phyloP scores from a whole-genome alignment of 2,797 vertebrate genomes.

The Falco biarmicus region DNA sequence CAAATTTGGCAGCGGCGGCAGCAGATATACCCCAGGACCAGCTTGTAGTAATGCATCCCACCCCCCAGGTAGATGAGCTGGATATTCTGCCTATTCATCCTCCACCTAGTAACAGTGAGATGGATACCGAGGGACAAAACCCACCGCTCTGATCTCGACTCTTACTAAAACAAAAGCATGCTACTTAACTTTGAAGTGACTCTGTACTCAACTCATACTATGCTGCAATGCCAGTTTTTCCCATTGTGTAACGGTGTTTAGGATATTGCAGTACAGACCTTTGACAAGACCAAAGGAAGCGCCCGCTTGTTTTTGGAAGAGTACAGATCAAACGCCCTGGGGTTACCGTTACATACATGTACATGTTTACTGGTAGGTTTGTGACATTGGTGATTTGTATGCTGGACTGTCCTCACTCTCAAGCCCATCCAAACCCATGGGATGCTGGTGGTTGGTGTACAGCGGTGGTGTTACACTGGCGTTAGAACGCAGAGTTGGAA shows the following conservation, averaged over 20 bases:
- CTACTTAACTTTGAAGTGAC: slow-evolving; percentile 53
- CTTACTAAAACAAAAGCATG: slow-evolving; percentile 68
- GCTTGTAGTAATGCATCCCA: slow-evolving; percentile 92
- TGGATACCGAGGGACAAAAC: slow-evolving; percentile 90
- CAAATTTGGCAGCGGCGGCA: slow-evolving; percentile 91
- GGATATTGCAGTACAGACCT: slow-evolving; percentile 72
- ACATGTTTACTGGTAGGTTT: slow-evolving; percentile 78
- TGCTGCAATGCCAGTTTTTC: slow-evolving; percentile 70
- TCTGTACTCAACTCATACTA: slow-evolving; percentile 62
- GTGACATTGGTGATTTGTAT: slow-evolving; percentile 77
- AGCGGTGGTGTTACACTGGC: slow-evolving; percentile 35
- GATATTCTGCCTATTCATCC: slow-evolving; percentile 92
- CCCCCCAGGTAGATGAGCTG: slow-evolving; percentile 95
- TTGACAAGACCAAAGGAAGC: slow-evolving; percentile 64
- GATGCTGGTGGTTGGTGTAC: slow-evolving; percentile 19
- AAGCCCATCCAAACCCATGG: slow-evolving; percentile 47
- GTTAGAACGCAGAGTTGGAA: slow-evolving; percentile 29
- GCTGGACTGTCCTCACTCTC: slow-evolving; percentile 72
- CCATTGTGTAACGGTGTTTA: slow-evolving; percentile 74
- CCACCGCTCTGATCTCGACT: slow-evolving; percentile 82
- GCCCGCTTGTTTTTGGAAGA: slow-evolving; percentile 57
- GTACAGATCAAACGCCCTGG: slow-evolving; percentile 49
- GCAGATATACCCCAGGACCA: slow-evolving; percentile 97
- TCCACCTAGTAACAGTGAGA: slow-evolving; percentile 84
- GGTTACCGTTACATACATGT: slow-evolving; percentile 74